Base-by-base conservation (phyloP, 1,140 invertebrate species). In the Cydia amplana region DNA sequence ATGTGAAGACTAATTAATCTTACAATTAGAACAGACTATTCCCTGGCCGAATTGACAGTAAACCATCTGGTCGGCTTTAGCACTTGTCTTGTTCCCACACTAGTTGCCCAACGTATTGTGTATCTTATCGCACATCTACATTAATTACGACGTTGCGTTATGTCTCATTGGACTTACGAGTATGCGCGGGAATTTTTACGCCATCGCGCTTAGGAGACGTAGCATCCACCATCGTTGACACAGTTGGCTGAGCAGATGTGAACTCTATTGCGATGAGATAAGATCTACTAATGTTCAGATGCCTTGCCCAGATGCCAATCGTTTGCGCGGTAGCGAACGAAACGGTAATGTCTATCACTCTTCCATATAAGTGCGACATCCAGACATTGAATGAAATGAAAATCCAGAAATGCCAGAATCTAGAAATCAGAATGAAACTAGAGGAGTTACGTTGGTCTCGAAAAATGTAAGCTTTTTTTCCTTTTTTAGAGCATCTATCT, bases 161-260 rank as follows among this genome's bases (percentile, higher is more conserved):
- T 70, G 65, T 70, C 65, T 70, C 65, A 70, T 70, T 70, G 65
- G 65, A 70, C 65, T 70, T 64, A n/a, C n/a, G n/a, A n/a, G 14
- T 70, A 18, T 18, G 32, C 12, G 65, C 65, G 32, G 9, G 65
- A 18, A 18, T 32, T 70, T 32, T 32, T 18, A 10, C 64, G 9
- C 25, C 7, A 23, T 28, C 64, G n/a, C 28, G 64, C 25, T 14
- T 4, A 63, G 36, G 36, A 18, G 49, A 51, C n/a, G 49, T 6
- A 25, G 4, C 46, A 5, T 5, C 5, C 4, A 40, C 36, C n/a
- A 18, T n/a, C 49, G 16, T 51, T 51, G 46, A 46, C 3, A 46
- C 46, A 16, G 14, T 49, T 49, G 16, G 16, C 49, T 51, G 16
- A 51, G 16, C 49, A 7, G 49, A n/a, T 18, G 49, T 51, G n/a